Base-by-base conservation (phyloP, 2,113 vertebrate genomes). In the Erythrocercus mccallii region DNA sequence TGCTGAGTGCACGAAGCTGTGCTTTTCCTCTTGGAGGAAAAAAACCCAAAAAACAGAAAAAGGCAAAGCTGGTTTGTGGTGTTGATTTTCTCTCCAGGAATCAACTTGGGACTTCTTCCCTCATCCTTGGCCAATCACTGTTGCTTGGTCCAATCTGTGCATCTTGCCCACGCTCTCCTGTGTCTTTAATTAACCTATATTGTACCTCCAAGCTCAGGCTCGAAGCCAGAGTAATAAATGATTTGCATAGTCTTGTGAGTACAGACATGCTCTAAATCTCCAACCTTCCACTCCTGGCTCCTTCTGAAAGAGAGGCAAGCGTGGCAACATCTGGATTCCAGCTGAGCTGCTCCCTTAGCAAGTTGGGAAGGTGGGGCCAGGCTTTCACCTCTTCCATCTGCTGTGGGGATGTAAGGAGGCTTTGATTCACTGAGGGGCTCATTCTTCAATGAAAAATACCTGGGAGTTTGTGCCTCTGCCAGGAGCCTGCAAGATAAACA, bases 141-240 rank as follows among this genome's bases (percentile, higher is more conserved):
- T 23, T 31, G 30, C 81, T 66, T 85, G 4, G 3, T 72, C 87
- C 94, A 92, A 82, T 92, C 84, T 85, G 70, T 65, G 61, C 84
- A 80, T 78, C 84, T 87, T 90, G 48, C 58, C 40, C 38, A 24
- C 30, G 10, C 45, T 95, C 91, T 95, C 87, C 21, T 47, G 87
- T 88, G 95, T 90, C 94, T 96, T 94, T 96, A 95, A 96, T 96
- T 94, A 97, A 91, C 91, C 95, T 94, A 45, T 69, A 79, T 76
- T 72, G 45, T 92, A 82, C 89, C 93, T 89, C 78, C 71, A 94
- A 79, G 84, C 93, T 40, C 86, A 93, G 88, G 91, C 91, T 96
- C 12, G 74, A 65, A 92, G 95, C 91, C 87, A 95, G 93, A 91
- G 66, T n/a, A 91, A 76, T 82, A 87, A 87, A 77, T 77, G 73